Evolutionary conservation across 2,113 vertebrate species (phyloP).

Genomic region (Macquaria ambigua): DNA sequence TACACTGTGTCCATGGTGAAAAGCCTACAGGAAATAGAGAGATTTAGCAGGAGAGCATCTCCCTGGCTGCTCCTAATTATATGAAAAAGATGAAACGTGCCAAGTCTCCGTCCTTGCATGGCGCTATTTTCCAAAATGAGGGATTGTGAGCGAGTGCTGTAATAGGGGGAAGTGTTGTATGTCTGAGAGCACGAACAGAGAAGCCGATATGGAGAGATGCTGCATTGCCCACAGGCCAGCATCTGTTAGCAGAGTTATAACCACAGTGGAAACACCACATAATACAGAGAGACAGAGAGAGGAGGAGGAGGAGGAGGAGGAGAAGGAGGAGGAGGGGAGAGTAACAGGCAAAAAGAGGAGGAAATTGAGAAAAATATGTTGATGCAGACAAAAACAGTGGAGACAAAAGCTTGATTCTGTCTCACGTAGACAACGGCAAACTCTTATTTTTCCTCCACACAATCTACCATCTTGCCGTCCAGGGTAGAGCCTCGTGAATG

Average conservation of each 20-base stretch:
- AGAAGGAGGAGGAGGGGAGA: not conserved
- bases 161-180: not conserved
- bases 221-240: conserved; percentile 58
- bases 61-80: conserved; percentile 53
- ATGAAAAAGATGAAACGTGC: conserved; percentile 33
- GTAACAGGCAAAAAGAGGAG: conserved; percentile 10
- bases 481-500: not conserved
- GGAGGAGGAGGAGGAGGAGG: not conserved
- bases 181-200: conserved; percentile 22
- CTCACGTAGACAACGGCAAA: conserved; percentile 1
- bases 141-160: conserved; percentile 2
- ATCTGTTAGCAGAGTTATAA: conserved; percentile 56
- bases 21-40: conserved; percentile 46
- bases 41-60: conserved; percentile 48
- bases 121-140: conserved; percentile 6
- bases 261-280: conserved; percentile 46
- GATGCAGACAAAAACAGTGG: conserved; percentile 11
- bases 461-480: conserved; percentile 25
- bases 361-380: conserved; percentile 44
- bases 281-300: conserved; percentile 49
- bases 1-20: conserved; percentile 24
- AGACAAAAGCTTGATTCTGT: conserved; percentile 26
- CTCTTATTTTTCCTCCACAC: conserved; percentile 5
- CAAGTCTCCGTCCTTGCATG: conserved; percentile 17
- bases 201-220: conserved; percentile 35